phyloP scores from a whole-genome alignment of 2,888 invertebrate species.

The Azorinus chamasolen region DNA sequence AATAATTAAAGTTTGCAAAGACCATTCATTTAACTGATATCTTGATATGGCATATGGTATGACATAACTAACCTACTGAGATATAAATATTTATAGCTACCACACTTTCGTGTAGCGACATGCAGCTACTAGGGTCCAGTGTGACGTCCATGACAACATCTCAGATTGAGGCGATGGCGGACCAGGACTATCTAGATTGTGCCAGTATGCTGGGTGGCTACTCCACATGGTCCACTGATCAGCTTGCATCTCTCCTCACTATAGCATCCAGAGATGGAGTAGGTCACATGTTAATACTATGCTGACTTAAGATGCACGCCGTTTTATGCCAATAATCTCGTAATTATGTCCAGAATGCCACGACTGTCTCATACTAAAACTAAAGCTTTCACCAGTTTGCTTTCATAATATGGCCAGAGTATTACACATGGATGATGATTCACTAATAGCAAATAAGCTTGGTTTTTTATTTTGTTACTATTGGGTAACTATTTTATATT shows the following conservation, averaged over 20 bases:
- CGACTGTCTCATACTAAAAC: no score
- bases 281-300: slow-evolving; percentile 22
- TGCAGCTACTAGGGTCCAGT: slow-evolving; percentile 65
- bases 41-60: no score
- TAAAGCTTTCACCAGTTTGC: no score
- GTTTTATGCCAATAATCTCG: neutral
- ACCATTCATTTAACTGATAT: no score
- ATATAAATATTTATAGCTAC: slow-evolving; percentile 57
- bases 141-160: slow-evolving; percentile 59
- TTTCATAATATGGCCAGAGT: no score
- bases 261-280: slow-evolving; percentile 63
- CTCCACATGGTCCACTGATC: slow-evolving; percentile 58
- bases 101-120: slow-evolving; percentile 64
- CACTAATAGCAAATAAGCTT: no score
- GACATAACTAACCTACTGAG: no score
- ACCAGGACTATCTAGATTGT: slow-evolving; percentile 68
- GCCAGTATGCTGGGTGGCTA: slow-evolving; percentile 63
- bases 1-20: no score
- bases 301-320: neutral
- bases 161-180: slow-evolving; percentile 61
- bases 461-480: no score
- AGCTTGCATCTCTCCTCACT: slow-evolving; percentile 56
- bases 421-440: no score
- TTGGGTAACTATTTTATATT: no score
- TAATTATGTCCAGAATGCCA: no score